phyloP scores from a whole-genome alignment of 2,113 vertebrate species.

The Colinus virginianus region DNA sequence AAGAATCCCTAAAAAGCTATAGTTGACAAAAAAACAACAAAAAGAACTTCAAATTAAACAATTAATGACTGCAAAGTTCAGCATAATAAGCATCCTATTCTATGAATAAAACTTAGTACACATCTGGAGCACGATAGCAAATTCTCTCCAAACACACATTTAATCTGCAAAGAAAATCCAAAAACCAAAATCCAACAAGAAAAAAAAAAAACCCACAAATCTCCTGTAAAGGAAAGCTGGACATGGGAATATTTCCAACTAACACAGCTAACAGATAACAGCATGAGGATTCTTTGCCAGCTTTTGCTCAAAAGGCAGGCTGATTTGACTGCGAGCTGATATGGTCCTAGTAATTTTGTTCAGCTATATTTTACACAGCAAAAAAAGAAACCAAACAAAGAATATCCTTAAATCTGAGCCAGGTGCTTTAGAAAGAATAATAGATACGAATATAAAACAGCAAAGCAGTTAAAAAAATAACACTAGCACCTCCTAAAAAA shows the following conservation, averaged over 20 bases:
- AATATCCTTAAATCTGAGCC: not conserved
- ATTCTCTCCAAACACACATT: not conserved
- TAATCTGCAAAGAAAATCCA: not conserved
- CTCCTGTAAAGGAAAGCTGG: rapidly evolving
- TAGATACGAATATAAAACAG: not conserved
- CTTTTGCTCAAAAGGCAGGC: not conserved
- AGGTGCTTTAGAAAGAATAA: not conserved
- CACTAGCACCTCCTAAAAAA: not conserved
- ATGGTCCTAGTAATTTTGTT: rapidly evolving
- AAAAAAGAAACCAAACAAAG: not conserved
- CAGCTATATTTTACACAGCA: not conserved
- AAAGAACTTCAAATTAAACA: not conserved
- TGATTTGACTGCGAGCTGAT: not conserved
- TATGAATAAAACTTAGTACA: rapidly evolving
- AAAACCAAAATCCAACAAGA: too few species aligned
- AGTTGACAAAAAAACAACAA: not conserved
- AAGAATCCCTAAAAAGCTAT: not conserved
- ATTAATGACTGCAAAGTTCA: not conserved
- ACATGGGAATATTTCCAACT: not conserved
- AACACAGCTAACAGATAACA: not conserved
- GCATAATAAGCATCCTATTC: not conserved
- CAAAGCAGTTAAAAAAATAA: not conserved
- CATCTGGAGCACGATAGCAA: not conserved
- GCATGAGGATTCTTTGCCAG: rapidly evolving
- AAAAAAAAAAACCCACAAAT: not conserved